Evolutionary conservation across 1,140 invertebrate species (phyloP).

Genomic region (Drosophila pruinosa): DNA sequence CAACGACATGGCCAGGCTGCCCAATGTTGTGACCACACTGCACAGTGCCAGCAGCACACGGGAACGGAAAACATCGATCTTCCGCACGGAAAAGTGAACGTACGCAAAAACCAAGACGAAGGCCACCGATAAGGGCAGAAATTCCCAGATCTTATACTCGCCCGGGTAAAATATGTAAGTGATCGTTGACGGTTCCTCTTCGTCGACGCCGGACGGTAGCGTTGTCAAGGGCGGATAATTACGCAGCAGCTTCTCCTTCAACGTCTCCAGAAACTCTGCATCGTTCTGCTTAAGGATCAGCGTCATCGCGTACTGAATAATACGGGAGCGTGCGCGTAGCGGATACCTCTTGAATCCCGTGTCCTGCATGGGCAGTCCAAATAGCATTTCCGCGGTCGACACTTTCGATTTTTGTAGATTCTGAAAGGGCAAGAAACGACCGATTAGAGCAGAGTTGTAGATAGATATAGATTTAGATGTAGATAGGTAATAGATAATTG

Average conservation of each 20-base stretch:
- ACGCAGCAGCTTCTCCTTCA: slow-evolving; percentile 87
- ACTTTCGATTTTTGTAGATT: slow-evolving; percentile 90
- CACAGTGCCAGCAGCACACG: slow-evolving; percentile 95
- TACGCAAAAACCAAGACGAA: slow-evolving; percentile 95
- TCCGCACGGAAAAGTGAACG: slow-evolving; percentile 96
- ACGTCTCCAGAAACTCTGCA: slow-evolving; percentile 89
- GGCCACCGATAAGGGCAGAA: slow-evolving; percentile 92
- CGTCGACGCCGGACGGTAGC: neutral
- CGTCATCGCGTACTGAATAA: slow-evolving; percentile 95
- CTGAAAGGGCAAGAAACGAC: slow-evolving; percentile 81
- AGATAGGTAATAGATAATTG: slow-evolving; percentile 22
- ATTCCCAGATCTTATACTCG: slow-evolving; percentile 93
- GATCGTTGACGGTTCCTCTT: slow-evolving; percentile 69
- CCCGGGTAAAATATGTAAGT: slow-evolving; percentile 93
- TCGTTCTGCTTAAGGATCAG: slow-evolving; percentile 93
- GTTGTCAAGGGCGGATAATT: slow-evolving; percentile 86
- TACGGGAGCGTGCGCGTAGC: slow-evolving; percentile 90
- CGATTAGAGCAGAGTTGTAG: slow-evolving; percentile 2
- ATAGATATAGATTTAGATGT: neutral
- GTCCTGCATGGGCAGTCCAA: slow-evolving; percentile 95
- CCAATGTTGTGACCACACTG: slow-evolving; percentile 93
- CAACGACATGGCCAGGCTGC: slow-evolving; percentile 95
- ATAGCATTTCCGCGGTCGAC: slow-evolving; percentile 94
- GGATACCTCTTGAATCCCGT: slow-evolving; percentile 95
- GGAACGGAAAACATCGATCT: slow-evolving; percentile 96